phyloP scores from a whole-genome alignment of 2,888 invertebrate species.

The Bellardia pandia region DNA sequence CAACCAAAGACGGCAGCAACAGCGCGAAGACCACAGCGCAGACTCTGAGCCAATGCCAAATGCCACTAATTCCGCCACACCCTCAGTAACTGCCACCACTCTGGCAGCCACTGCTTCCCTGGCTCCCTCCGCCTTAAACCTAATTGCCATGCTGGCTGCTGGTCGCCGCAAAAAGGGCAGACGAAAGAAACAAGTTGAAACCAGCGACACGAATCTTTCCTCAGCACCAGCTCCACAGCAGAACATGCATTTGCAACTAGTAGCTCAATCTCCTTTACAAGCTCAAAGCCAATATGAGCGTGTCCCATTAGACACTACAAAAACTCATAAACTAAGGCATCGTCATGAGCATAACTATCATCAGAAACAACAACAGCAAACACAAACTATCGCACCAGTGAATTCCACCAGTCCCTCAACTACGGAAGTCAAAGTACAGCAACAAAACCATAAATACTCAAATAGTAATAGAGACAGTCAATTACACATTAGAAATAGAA shows the following conservation, averaged over 20 bases:
- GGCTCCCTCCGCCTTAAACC: conserved; percentile 80
- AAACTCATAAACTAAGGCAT: conserved; percentile 63
- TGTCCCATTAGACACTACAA: conserved; percentile 1
- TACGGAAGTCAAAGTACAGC: conserved; percentile 61
- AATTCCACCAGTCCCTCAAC: conserved; percentile 32
- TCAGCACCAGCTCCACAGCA: conserved; percentile 39
- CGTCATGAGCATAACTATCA: conserved; percentile 70
- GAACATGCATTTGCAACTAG: conserved; percentile 79
- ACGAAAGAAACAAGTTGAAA: conserved; percentile 78
- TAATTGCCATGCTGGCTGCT: conserved; percentile 81
- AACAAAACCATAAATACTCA: conserved; percentile 83
- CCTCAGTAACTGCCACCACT: conserved; percentile 79
- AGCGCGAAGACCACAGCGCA: conserved; percentile 63
- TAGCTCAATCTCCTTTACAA: conserved; percentile 74
- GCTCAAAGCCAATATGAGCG: conserved; percentile 67
- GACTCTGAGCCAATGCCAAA: conserved; percentile 69
- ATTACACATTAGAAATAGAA: conserved; percentile 73
- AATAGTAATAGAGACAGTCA: conserved; percentile 78
- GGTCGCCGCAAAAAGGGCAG: conserved; percentile 81
- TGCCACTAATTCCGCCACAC: conserved; percentile 77
- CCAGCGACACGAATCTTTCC: conserved; percentile 44
- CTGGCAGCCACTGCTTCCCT: conserved; percentile 79
- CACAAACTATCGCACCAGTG: conserved; percentile 59
- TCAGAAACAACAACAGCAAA: conserved; percentile 56
- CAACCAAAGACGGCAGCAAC: conserved; percentile 75